Percentiles rank a stretch among this genome's conserved stretches.
Evolutionary conservation across 2,888 invertebrate genomes (phyloP).

Genomic region (Mythimna vitellina): DNA sequence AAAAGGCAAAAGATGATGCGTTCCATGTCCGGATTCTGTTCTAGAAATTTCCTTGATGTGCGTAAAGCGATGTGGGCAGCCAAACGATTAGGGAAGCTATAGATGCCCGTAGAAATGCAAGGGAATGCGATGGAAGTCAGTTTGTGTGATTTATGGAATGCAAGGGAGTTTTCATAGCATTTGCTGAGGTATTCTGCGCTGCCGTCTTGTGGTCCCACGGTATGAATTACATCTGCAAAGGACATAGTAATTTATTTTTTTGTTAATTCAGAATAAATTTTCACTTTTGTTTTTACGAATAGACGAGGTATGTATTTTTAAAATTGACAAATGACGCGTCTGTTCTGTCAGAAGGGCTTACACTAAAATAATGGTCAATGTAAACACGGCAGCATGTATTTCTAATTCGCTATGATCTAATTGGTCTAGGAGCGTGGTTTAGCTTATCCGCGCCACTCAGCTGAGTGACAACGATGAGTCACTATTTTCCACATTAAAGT

Average conservation of each 20-base stretch:
- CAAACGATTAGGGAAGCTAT: constrained; percentile 95
- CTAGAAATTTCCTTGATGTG: constrained; percentile 92
- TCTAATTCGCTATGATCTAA: too few species aligned
- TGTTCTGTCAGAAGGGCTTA: too few species aligned
- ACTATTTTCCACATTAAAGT: too few species aligned
- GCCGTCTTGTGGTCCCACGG: constrained; percentile 96
- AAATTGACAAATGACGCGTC: too few species aligned
- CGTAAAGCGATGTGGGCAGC: constrained; percentile 94
- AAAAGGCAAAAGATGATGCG: constrained; percentile 96
- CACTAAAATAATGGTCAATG: too few species aligned
- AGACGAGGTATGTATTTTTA: too few species aligned
- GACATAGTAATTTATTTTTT: background rate
- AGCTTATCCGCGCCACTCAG: too few species aligned
- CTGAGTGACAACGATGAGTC: too few species aligned
- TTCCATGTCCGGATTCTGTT: constrained; percentile 90
- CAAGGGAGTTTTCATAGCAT: constrained; percentile 93
- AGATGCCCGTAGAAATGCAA: constrained; percentile 97
- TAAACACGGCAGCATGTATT: too few species aligned
- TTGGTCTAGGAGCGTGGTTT: too few species aligned
- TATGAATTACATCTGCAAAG: constrained; percentile 95
- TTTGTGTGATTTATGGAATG: constrained; percentile 88
- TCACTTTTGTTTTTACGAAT: too few species aligned
- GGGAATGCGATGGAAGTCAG: constrained; percentile 95
- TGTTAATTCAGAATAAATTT: too few species aligned
- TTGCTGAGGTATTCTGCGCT: constrained; percentile 91